Base-by-base conservation (phyloP, 1,140 invertebrate species). In the Drosophila watanabei region DNA sequence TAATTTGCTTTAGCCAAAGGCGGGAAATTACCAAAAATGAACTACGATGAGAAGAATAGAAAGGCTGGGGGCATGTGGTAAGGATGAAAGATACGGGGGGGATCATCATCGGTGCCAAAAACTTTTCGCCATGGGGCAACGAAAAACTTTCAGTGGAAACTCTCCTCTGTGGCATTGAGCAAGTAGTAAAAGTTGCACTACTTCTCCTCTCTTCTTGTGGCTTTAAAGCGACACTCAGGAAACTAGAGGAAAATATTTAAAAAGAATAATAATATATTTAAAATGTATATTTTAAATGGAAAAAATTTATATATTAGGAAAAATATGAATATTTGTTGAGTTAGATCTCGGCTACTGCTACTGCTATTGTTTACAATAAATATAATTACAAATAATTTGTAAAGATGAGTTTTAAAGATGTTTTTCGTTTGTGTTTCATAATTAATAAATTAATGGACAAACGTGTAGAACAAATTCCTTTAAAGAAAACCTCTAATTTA, bases 11-110 rank as follows among this genome's bases (percentile, higher is more conserved):
- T 48, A 20, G 52, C 48, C 58, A 60, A 78, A 68, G 75, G 75
- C 54, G 63, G 84, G 83, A 88, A 83, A 87, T 87, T 72, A 80
- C 76, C 76, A 83, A 88, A 87, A 80, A 72, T 87, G 84, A 83
- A 88, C 70, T 62, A 62, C 64, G 46, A 59, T 49, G 63, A 35
- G 68, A 60, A 51, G 51, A 72, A 41, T 49, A 16, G 52, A 58
- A 18, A 11, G 28, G 9, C 41, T 13, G 24, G 10, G 51, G 35
- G 51, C 24, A 20, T 13, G 8, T 13, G 18, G 11, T 6, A 33
- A 13, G 32, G 8, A 14, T 46, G 33, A 24, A 49, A 35, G 41
- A 37, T 28, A 24, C 1, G 24, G 14, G 8, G 51, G 51, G 33
- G 52, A 39, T 56, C 54, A 39, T 37, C 54, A 58, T 33, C 20